phyloP scores from a whole-genome alignment of 2,113 vertebrate genomes.

The Tinamus guttatus region DNA sequence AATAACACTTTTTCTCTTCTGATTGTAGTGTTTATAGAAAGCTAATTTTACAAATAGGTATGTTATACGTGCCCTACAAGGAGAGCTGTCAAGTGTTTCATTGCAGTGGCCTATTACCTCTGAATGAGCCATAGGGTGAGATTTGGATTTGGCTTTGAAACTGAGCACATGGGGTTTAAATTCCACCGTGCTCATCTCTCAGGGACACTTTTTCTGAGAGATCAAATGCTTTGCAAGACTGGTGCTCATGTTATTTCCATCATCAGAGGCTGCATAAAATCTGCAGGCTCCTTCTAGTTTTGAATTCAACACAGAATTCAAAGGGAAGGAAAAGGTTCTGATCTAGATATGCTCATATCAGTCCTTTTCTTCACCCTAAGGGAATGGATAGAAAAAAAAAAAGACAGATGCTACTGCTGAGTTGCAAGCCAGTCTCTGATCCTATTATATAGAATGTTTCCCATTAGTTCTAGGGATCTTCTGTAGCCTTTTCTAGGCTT shows the following conservation, averaged over 20 bases:
- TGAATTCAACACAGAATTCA: background rate
- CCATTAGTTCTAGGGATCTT: background rate
- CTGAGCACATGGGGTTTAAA: background rate
- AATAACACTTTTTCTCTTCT: background rate
- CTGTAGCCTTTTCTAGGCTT: background rate
- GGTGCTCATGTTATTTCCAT: background rate
- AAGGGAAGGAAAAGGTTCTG: background rate
- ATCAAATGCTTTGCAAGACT: background rate
- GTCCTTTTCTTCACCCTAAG: background rate
- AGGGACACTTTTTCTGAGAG: background rate
- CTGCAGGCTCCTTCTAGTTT: background rate
- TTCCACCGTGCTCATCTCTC: background rate
- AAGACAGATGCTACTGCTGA: background rate
- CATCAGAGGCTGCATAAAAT: background rate
- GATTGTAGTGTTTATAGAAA: background rate
- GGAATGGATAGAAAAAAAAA: background rate
- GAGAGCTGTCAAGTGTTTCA: rapidly evolving
- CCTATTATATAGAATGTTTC: background rate
- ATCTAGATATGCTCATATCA: background rate
- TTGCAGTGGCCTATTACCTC: background rate
- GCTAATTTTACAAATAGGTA: background rate
- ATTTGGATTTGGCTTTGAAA: slow-evolving; percentile 12
- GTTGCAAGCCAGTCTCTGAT: background rate
- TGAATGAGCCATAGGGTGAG: background rate
- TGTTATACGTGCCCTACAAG: background rate